Base-by-base conservation (phyloP, 2,797 vertebrate species). In the Paguma larvata region DNA sequence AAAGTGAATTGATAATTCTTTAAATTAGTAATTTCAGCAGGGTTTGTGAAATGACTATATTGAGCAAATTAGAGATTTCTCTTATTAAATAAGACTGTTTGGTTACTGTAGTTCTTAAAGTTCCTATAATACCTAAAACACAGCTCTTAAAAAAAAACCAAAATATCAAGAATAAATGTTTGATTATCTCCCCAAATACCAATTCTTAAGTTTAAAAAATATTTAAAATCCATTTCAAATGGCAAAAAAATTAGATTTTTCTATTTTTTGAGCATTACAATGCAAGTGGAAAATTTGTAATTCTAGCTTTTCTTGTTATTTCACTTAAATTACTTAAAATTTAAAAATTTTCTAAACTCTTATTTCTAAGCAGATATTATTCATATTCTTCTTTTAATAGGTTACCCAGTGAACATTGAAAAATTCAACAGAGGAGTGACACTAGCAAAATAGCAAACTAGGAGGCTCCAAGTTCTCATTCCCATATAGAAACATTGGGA, bases 201-300 rank as follows among this genome's bases (percentile, higher is more conserved):
- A 86, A 72, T 86, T 93, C 41, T 89, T 90, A 79, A 77, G 46
- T 25, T 88, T 94, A 91, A 95, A 87, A 87, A 95, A 48, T 63
- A 85, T 77, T 89, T 83, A 83, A 92, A 84, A 90, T 32, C 34
- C 25, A 89, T 48, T 14, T 77, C 44, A 75, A 90, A 59, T 68
- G 14, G 16, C 25, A 94, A 85, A 91, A 89, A 83, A 83, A 27
- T 46, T 5, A 73, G 8, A 6, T 46, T 78, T 67, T 67, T 56
- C 23, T 82, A 25, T 90, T 93, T 89, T 77, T 56, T 85, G 51
- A 87, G n/a, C 70, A 53, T 65, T 68, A 87, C 23, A 73, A 86
- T 48, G 34, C 7, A 85, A 51, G 25, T 77, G 14, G 67, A 94
- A 77, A 62, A 73, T 85, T 92, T 92, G 41, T 85, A 73, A 95